Evolutionary conservation across 2,113 vertebrate genomes (phyloP).

Genomic region (Thamnophis sirtalis): DNA sequence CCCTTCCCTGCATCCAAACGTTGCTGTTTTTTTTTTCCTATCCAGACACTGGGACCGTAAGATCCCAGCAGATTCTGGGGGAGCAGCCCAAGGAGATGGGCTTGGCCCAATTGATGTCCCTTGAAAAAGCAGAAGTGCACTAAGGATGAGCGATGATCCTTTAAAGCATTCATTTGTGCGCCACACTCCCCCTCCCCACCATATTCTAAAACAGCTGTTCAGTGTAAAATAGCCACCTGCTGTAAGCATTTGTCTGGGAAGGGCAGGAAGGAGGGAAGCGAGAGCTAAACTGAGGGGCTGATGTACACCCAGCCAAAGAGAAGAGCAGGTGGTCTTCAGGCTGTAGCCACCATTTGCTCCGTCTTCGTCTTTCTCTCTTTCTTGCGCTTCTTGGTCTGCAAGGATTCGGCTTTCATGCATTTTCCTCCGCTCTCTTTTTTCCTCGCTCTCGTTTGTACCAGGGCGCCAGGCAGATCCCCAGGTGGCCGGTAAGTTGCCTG

Average conservation of each 20-base stretch:
- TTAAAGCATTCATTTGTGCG: not conserved
- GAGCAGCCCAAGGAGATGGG: not conserved
- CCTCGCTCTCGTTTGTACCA: slow-evolving; percentile 4
- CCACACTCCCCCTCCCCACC: not conserved
- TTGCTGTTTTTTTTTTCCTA: not conserved
- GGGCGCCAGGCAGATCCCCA: not conserved
- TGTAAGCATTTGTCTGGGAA: not conserved
- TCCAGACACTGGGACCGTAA: no score
- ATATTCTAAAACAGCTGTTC: slow-evolving; percentile 6
- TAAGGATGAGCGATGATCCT: not conserved
- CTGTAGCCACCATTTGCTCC: not conserved
- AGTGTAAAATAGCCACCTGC: not conserved
- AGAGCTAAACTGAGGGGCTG: not conserved
- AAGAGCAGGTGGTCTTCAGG: not conserved
- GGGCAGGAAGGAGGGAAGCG: not conserved
- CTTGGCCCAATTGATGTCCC: not conserved
- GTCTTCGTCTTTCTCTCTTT: not conserved
- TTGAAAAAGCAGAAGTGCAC: not conserved
- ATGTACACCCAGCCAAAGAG: not conserved
- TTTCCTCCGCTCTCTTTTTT: slow-evolving; percentile 22
- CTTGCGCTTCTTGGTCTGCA: not conserved
- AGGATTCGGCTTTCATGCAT: not conserved
- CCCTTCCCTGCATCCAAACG: not conserved
- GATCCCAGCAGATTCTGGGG: not conserved
- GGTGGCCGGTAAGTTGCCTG: slow-evolving; percentile 17